Evolutionary conservation across 2,113 vertebrate genomes (phyloP).

Genomic region (Rhinolophus ferrumequinum): DNA sequence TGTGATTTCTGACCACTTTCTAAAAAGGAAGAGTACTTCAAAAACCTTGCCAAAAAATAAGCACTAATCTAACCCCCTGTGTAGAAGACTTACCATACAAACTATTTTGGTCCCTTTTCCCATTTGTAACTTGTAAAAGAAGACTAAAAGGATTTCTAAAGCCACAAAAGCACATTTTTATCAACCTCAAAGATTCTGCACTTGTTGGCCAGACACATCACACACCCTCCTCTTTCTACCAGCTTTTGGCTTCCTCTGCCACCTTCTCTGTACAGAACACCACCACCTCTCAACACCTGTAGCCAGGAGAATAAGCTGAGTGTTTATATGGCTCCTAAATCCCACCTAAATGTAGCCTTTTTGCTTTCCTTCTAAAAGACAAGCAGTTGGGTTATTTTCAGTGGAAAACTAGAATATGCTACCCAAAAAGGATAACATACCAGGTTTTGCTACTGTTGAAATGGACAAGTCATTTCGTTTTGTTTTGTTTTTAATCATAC

Average conservation of each 20-base stretch:
- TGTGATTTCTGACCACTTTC: not conserved
- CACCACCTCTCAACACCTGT: not conserved
- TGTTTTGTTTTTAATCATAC: not conserved
- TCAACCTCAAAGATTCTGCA: not conserved
- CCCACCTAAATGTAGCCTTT: not conserved
- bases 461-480: not conserved
- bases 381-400: conserved; percentile 17
- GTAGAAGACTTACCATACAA: not conserved
- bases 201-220: not conserved
- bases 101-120: not conserved
- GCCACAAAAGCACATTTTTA: not conserved
- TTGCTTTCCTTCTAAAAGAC: conserved; percentile 8
- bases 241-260: not conserved
- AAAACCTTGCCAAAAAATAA: not conserved
- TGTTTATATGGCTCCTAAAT: not conserved
- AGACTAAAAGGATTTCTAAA: not conserved
- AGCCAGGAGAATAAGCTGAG: not conserved
- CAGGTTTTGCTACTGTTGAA: conserved; percentile 9
- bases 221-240: not conserved
- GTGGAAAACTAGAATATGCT: not conserved
- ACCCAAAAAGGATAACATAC: not conserved
- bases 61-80: not conserved
- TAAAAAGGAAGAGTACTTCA: not conserved
- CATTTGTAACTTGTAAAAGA: not conserved
- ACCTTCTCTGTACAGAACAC: not conserved